Evolutionary conservation across 1,140 invertebrate genomes (phyloP).

Genomic region (Mycetomoellerius zeteki): DNA sequence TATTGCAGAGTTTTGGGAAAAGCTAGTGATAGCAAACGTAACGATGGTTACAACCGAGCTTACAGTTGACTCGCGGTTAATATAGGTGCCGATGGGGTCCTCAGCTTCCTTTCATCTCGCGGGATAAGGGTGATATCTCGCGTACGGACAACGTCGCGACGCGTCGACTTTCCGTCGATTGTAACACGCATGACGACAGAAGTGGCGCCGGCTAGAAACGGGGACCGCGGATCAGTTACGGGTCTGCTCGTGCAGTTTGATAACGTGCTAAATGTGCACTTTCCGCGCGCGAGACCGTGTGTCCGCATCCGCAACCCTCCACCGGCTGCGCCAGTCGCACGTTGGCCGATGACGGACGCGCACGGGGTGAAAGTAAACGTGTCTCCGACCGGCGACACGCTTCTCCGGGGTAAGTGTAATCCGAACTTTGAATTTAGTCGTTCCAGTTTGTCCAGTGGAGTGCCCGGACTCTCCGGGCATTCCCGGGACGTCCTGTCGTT

Average conservation of each 20-base stretch:
- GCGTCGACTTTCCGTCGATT: background rate
- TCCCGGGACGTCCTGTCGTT: background rate
- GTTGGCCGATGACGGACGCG: slow-evolving; percentile 61
- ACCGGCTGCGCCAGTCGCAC: slow-evolving; percentile 55
- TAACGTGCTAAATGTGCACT: slow-evolving; percentile 73
- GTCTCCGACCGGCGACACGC: slow-evolving; percentile 30
- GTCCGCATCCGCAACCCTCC: slow-evolving; percentile 15
- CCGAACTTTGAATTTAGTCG: background rate
- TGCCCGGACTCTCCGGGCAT: background rate
- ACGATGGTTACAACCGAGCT: background rate
- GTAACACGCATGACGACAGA: slow-evolving; percentile 14
- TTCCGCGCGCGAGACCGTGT: slow-evolving; percentile 55
- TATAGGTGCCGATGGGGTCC: background rate
- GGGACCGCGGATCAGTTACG: slow-evolving; percentile 18
- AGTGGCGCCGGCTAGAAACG: background rate
- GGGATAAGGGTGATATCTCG: background rate
- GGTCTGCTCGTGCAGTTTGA: slow-evolving; percentile 63
- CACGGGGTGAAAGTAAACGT: slow-evolving; percentile 43
- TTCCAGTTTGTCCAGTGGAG: background rate
- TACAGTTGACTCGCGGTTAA: background rate
- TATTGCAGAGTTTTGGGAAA: background rate
- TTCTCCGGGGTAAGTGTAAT: slow-evolving; percentile 28
- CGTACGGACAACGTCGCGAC: background rate
- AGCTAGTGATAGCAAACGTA: background rate
- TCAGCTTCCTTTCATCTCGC: background rate